Evolutionary conservation across 2,888 invertebrate species (phyloP).

Genomic region (Nysson spinosus): DNA sequence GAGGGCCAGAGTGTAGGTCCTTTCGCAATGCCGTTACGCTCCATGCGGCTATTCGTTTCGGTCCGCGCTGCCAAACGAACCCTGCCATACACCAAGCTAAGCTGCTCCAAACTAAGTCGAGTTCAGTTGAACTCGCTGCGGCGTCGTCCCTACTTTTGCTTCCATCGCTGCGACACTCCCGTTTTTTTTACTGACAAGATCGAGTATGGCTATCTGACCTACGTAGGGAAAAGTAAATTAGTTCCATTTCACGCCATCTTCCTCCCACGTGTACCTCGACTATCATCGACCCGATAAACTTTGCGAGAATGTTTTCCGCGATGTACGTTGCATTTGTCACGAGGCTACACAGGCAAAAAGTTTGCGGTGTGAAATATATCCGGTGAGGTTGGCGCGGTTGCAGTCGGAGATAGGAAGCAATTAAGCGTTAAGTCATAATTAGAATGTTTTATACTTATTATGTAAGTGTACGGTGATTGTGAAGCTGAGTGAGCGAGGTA

Average conservation of each 20-base stretch:
- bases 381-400: not conserved
- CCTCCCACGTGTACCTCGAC: conserved; percentile 18
- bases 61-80: conserved; percentile 35
- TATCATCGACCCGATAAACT: conserved; percentile 27
- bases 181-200: conserved; percentile 38
- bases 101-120: not conserved
- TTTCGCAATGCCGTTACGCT: conserved; percentile 21
- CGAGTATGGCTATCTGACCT: conserved; percentile 32
- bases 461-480: no score
- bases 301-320: conserved; percentile 16
- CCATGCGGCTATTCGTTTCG: conserved; percentile 46
- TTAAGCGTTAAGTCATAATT: conserved; percentile 18
- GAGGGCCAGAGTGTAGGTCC: not conserved
- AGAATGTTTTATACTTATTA: no score
- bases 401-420: conserved; percentile 6
- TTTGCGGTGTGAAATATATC: conserved; percentile 3
- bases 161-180: not conserved
- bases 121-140: not conserved
- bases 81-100: not conserved
- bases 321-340: conserved; percentile 31
- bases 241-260: conserved; percentile 47
- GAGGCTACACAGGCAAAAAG: conserved; percentile 3
- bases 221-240: conserved; percentile 45
- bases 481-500: no score
- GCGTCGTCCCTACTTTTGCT: not conserved